Evolutionary conservation across 2,888 invertebrate species (phyloP).

Genomic region (Hipparchia sbordonii): DNA sequence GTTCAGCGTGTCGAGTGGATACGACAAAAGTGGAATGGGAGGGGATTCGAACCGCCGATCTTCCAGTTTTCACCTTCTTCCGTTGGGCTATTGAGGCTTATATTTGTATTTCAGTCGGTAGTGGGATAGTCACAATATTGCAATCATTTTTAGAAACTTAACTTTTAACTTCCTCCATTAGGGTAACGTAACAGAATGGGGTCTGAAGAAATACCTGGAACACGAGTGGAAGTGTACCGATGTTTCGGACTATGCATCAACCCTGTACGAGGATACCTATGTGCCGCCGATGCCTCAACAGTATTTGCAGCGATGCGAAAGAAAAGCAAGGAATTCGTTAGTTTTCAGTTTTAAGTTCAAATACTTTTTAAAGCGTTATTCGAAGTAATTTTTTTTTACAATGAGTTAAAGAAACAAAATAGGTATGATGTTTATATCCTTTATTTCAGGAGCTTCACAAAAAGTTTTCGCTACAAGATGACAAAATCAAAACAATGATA

Average conservation of each 20-base stretch:
- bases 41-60: too few species aligned
- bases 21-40: too few species aligned
- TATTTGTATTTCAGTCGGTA: too few species aligned
- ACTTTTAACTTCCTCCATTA: conserved; percentile 38
- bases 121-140: too few species aligned
- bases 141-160: too few species aligned
- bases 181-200: conserved; percentile 79
- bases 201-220: conserved; percentile 62
- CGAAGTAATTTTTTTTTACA: too few species aligned
- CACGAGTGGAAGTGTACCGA: conserved; percentile 77
- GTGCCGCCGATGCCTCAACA: conserved; percentile 62
- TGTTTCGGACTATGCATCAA: conserved; percentile 67
- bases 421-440: conserved; percentile 32
- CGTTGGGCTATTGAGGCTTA: too few species aligned
- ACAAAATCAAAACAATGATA: conserved; percentile 79
- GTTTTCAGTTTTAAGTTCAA: conserved; percentile 23
- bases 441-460: conserved; percentile 80
- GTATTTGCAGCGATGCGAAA: conserved; percentile 60
- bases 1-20: too few species aligned
- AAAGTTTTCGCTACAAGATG: conserved; percentile 76
- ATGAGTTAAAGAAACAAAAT: background rate
- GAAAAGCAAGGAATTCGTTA: conserved; percentile 65
- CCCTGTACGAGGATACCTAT: conserved; percentile 68
- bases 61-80: too few species aligned
- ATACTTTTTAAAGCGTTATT: too few species aligned